These are phyloP conservation scores for Fissipunctia ypsillon DNA, from an alignment of 2,888 invertebrate species.

Conservation along the genomic window DNA sequence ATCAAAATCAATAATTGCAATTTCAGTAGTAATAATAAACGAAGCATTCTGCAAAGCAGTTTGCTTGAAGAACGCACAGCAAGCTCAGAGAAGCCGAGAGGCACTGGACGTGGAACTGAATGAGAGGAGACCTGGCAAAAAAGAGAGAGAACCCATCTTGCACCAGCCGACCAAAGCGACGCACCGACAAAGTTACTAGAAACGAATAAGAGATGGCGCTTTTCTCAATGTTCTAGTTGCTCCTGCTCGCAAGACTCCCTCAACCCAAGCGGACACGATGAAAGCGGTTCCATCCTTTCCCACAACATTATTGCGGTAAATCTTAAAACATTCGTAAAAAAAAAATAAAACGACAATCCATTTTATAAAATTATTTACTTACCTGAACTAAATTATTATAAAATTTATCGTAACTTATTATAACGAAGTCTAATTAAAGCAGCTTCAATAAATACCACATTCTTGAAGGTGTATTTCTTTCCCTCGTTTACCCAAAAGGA, in stretches of 20 bases:
- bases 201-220: slow-evolving; percentile 68
- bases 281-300: neutral
- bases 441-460: slow-evolving; percentile 81
- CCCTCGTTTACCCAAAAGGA: slow-evolving; percentile 38
- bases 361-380: slow-evolving; percentile 51
- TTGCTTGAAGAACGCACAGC: slow-evolving; percentile 70
- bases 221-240: slow-evolving; percentile 16
- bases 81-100: slow-evolving; percentile 22
- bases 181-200: slow-evolving; percentile 31
- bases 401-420: slow-evolving; percentile 42
- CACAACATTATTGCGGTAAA: neutral
- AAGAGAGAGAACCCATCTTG: slow-evolving; percentile 30
- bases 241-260: neutral
- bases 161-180: slow-evolving; percentile 31
- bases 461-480: slow-evolving; percentile 50
- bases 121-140: slow-evolving; percentile 29
- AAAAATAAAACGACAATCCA: slow-evolving; percentile 58
- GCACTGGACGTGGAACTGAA: slow-evolving; percentile 55
- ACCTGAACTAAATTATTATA: slow-evolving; percentile 17
- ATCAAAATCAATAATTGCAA: slow-evolving; percentile 16
- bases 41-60: slow-evolving; percentile 81
- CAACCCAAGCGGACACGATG: neutral
- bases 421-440: slow-evolving; percentile 82
- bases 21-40: slow-evolving; percentile 82
- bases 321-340: slow-evolving; percentile 11